Evolutionary conservation across 2,888 invertebrate genomes (phyloP).

Genomic region (Drosophila rubida): DNA sequence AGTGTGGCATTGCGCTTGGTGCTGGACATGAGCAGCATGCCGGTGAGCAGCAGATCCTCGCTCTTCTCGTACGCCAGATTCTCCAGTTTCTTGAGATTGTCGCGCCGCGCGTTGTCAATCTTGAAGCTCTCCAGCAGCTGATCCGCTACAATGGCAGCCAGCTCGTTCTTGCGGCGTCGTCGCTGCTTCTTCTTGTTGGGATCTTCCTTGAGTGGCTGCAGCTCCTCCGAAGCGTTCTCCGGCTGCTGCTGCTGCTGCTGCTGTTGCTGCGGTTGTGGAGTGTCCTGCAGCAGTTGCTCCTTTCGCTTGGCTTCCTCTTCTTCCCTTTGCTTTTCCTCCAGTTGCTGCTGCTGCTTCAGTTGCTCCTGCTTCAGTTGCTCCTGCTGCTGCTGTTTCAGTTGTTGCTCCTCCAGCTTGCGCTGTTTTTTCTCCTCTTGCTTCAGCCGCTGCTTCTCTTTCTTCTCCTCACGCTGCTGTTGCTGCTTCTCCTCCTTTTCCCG

Average conservation of each 20-base stretch:
- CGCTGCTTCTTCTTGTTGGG: constrained; percentile 77
- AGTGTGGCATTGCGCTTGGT: constrained; percentile 83
- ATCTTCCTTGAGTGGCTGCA: constrained; percentile 40
- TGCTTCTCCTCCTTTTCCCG: neutral
- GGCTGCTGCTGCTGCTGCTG: neutral
- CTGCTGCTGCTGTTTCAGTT: neutral
- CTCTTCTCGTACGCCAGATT: constrained; percentile 84
- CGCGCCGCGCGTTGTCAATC: constrained; percentile 84
- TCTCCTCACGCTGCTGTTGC: neutral
- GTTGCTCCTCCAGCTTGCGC: neutral
- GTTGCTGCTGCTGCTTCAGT: neutral
- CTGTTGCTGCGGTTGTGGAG: neutral
- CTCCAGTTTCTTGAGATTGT: constrained; percentile 84
- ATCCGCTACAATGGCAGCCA: constrained; percentile 85
- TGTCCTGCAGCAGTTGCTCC: neutral
- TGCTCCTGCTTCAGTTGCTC: neutral
- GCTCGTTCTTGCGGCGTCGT: constrained; percentile 83
- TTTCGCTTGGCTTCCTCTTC: neutral
- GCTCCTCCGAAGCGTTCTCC: neutral
- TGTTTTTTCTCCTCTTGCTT: neutral
- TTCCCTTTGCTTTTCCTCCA: neutral
- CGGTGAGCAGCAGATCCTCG: constrained; percentile 83
- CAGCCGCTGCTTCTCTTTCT: neutral
- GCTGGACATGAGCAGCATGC: constrained; percentile 84
- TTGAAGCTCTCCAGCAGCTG: constrained; percentile 85